Conservation (phyloP, 2,888 invertebrate species). For the Nomada lathburiana region DNA sequence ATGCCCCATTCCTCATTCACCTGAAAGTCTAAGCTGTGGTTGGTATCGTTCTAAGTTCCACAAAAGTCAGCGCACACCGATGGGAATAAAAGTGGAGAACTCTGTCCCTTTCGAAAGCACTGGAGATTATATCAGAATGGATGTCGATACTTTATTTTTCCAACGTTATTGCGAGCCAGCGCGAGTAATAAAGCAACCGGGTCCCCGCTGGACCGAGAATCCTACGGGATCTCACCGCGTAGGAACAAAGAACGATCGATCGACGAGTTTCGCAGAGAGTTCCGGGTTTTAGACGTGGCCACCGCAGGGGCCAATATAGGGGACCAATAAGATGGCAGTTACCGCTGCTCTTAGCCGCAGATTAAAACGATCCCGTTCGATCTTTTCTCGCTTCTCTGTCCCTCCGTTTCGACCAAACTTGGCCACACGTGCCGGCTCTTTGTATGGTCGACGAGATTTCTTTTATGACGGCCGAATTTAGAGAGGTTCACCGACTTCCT, state of each 20-base stretch:
- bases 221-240: conserved; percentile 44
- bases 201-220: conserved; percentile 40
- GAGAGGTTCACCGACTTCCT: not conserved
- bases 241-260: conserved; percentile 68
- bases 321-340: conserved; percentile 70
- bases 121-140: conserved; percentile 63
- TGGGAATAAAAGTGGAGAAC: conserved; percentile 66
- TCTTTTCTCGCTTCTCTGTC: conserved; percentile 25
- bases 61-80: conserved; percentile 59
- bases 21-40: not conserved
- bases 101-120: conserved; percentile 52
- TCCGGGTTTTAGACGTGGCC: conserved; percentile 44
- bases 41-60: conserved; percentile 40
- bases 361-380: conserved; percentile 67
- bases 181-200: conserved; percentile 57
- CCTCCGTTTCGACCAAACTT: not conserved
- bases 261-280: conserved; percentile 31
- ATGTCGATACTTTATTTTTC: conserved; percentile 71
- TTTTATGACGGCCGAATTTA: conserved; percentile 12
- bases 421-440: conserved; percentile 40
- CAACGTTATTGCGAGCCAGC: conserved; percentile 63
- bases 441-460: not conserved
- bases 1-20: not conserved
- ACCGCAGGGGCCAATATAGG: conserved; percentile 60
- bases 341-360: conserved; percentile 58